Evolutionary conservation across 2,888 invertebrate species (phyloP), one percentile per base, ranked within the genome.

Genomic region (Norana najaformis): DNA sequence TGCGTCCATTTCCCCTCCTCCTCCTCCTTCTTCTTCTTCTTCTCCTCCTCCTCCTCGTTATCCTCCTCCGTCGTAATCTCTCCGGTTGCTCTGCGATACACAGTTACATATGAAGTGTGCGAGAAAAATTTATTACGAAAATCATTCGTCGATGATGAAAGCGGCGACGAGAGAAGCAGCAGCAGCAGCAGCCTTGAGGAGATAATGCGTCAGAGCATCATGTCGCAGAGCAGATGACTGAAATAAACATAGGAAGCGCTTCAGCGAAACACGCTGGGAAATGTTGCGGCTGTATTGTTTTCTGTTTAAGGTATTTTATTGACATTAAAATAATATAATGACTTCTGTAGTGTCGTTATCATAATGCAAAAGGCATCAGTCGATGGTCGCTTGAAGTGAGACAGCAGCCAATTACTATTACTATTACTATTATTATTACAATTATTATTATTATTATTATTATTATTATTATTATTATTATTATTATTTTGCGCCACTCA

Each of bases 91-190:
- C 35, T 85, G 8, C 85, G n/a, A 37, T 85, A 20, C 85, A 13
- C 16, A 11, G 35, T 37, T 35, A 36, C 85, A 16, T 5, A 34
- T 85, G 85, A 37, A 37, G 85, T 35, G 69, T n/a, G 69, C 69
- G 69, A 69, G 69, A 69, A 69, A 69, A 69, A 69, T n/a, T 69
- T 69, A 69, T 69, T 69, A 69, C 69, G 69, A 69, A 69, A 69
- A 69, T 69, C 69, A 69, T 69, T 69, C 69, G n/a, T 30, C 69
- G 69, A 69, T 69, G 69, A 69, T 69, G 69, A 69, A 69, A 69
- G 69, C 30, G 69, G n/a, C 1, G 69, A 69, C n/a, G 11, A n/a
- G 30, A n/a, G 11, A 69, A n/a, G 69, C 47, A 47, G 3, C 47
- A 69, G 69, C n/a, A 69, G 69, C 69, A n/a, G 69, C 69, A 5